Evolutionary conservation across 2,797 vertebrate genomes (phyloP).

Genomic region (Rhinichthys osculus): DNA sequence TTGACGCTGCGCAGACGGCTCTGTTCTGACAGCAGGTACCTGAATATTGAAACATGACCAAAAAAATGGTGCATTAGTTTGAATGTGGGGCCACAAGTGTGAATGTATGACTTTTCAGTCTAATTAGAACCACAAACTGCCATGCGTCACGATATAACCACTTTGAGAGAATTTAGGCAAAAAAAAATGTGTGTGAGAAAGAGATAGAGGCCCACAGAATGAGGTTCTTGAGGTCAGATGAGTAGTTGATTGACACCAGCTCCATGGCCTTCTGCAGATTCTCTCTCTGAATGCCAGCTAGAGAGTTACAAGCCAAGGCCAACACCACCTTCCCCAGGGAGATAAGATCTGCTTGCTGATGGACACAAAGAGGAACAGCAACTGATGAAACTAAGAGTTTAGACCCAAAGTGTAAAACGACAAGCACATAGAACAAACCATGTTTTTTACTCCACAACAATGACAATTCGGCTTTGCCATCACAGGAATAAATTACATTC

Average conservation of each 20-base stretch:
- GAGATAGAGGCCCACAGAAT: conserved; percentile 87
- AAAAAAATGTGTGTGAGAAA: background rate
- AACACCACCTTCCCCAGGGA: conserved; percentile 98
- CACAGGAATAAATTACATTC: background rate
- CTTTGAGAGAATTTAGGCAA: background rate
- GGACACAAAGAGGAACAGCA: conserved; percentile 11
- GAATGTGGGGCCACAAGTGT: background rate
- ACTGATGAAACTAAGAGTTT: background rate
- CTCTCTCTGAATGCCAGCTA: conserved; percentile 98
- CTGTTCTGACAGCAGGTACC: conserved; percentile 98
- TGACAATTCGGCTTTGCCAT: background rate
- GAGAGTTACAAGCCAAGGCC: conserved; percentile 97
- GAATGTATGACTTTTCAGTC: background rate
- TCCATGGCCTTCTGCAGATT: conserved; percentile 99
- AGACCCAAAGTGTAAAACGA: background rate
- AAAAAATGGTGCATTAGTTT: background rate
- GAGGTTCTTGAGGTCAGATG: conserved; percentile 99
- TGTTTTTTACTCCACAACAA: background rate
- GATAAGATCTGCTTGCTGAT: conserved; percentile 97
- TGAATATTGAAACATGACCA: conserved; percentile 56
- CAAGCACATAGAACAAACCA: background rate
- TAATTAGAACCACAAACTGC: background rate
- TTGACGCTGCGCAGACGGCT: conserved; percentile 97
- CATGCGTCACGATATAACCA: background rate
- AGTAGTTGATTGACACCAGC: conserved; percentile 99